Percentiles rank a stretch among this genome's conserved stretches.
phyloP scores from a whole-genome alignment of 2,888 invertebrate species.

The Lasioglossum figueresi region DNA sequence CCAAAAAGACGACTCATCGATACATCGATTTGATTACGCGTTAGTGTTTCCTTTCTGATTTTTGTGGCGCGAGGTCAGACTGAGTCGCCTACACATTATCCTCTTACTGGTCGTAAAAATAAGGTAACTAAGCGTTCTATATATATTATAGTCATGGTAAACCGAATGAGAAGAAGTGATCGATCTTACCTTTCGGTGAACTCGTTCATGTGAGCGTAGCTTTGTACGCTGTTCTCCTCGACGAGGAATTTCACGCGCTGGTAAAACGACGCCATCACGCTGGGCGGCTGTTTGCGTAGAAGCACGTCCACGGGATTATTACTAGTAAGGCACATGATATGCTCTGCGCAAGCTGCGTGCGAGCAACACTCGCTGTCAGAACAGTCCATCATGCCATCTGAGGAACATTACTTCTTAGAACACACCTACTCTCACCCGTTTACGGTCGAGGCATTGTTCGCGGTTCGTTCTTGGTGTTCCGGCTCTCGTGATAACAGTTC shows the following conservation, averaged over 20 bases:
- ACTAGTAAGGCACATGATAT: conserved; percentile 97
- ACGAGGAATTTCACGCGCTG: conserved; percentile 99
- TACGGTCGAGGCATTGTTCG: background rate
- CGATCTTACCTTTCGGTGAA: conserved; percentile 98
- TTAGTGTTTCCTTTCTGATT: background rate
- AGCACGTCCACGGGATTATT: conserved; percentile 98
- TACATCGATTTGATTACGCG: background rate
- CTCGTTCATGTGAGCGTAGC: conserved; percentile 98
- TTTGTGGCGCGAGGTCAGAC: conserved; percentile 33
- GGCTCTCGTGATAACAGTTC: background rate
- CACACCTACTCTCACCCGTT: background rate
- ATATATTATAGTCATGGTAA: conserved; percentile 41
- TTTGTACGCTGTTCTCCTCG: conserved; percentile 99
- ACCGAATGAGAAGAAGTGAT: conserved; percentile 62
- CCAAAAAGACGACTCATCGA: background rate
- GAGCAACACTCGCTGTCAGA: conserved; percentile 99
- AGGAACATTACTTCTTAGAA: conserved; percentile 51
- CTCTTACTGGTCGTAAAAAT: conserved; percentile 66
- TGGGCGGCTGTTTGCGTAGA: conserved; percentile 97
- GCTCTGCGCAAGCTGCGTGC: conserved; percentile 93
- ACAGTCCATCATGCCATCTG: conserved; percentile 99
- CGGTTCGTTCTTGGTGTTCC: background rate
- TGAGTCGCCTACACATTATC: conserved; percentile 56
- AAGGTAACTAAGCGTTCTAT: conserved; percentile 67
- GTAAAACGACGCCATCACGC: conserved; percentile 98